A percentile compares a stretch with the other conserved stretches of the same genome.
Evolutionary conservation across 1,140 invertebrate species (phyloP).

Genomic region (Tetranychus cinnabarinus): DNA sequence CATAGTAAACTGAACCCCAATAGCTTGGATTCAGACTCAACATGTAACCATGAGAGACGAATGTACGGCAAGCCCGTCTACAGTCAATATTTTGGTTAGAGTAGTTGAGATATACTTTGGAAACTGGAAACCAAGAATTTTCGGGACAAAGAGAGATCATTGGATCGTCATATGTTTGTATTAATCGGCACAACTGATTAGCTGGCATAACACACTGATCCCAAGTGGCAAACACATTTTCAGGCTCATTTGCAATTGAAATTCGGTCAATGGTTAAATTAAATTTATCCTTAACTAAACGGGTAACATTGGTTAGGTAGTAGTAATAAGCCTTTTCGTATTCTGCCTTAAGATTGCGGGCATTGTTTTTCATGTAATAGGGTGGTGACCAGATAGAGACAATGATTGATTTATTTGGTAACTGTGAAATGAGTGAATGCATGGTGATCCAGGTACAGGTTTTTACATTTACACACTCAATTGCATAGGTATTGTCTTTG

Average conservation of each 20-base stretch:
- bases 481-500: background rate
- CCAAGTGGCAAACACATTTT: background rate
- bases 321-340: background rate
- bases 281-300: background rate
- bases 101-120: background rate
- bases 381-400: background rate
- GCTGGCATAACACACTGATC: background rate
- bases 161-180: background rate
- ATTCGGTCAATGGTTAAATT: background rate
- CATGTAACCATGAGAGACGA: background rate
- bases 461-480: background rate
- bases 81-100: background rate
- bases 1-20: background rate
- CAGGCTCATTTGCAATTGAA: background rate
- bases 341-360: background rate
- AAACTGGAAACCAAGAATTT: background rate
- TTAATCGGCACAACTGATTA: background rate
- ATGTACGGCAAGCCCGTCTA: background rate
- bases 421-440: background rate
- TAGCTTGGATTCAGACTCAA: background rate
- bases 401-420: background rate
- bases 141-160: background rate
- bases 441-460: background rate
- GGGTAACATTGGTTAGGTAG: background rate
- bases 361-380: background rate